Conservation (phyloP, 2,797 vertebrate genomes). For the Sebastes vulpes region DNA sequence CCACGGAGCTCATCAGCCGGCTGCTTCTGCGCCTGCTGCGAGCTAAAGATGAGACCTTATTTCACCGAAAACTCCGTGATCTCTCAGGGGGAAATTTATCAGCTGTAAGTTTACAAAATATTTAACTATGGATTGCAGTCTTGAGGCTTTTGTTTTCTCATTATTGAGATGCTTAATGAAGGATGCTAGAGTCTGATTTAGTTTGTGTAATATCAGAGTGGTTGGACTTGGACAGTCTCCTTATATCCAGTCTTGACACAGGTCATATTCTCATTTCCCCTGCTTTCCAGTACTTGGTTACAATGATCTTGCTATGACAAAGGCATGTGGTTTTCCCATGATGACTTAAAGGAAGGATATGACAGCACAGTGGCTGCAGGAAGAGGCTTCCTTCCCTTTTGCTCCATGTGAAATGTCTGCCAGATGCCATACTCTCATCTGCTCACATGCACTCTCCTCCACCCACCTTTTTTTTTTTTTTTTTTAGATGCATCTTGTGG, state of each 20-base stretch:
- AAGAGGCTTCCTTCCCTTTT: constrained; percentile 37
- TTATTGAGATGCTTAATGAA: not conserved
- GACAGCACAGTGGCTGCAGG: constrained; percentile 7
- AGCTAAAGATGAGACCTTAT: constrained; percentile 86
- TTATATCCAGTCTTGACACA: not conserved
- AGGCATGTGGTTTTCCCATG: constrained; percentile 36
- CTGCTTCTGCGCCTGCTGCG: constrained; percentile 79
- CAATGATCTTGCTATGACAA: not conserved
- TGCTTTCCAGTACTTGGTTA: not conserved
- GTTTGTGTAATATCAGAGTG: not conserved
- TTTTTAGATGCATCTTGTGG: constrained; percentile 1
- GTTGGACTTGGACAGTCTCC: not conserved
- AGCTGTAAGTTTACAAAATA: constrained; percentile 87
- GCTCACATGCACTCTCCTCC: not conserved
- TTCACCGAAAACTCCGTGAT: constrained; percentile 90
- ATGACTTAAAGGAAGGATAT: constrained; percentile 55
- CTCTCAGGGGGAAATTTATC: constrained; percentile 88
- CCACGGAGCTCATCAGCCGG: constrained; percentile 75
- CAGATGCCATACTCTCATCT: constrained; percentile 40
- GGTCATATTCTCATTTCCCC: not conserved
- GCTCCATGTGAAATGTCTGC: constrained; percentile 26
- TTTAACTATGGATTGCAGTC: not conserved
- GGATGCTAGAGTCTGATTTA: not conserved
- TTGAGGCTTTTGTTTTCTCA: not conserved
- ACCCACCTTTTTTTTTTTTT: not conserved